Base-by-base conservation (phyloP, 1,140 invertebrate species). In the Leptinotarsa lineolata region DNA sequence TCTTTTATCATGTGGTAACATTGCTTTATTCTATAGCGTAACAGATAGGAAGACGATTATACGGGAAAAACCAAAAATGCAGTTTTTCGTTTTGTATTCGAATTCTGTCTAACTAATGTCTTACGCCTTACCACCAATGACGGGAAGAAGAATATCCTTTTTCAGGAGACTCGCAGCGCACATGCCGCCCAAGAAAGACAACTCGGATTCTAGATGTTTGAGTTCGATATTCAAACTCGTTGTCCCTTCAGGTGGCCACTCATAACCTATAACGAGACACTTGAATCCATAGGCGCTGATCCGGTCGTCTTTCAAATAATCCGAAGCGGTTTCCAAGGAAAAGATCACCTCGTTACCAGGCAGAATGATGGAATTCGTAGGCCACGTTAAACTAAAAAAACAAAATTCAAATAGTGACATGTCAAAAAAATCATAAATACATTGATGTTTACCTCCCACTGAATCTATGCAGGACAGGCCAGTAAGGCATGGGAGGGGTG, bases 281-380 rank as follows among this genome's bases (percentile, higher is more conserved):
- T 95, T 94, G 86, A 97, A 99, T 3, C 97, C 97, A 86, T 91
- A 98, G 60, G 92, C 92, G 78, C 87, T 88, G 4, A 91, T 90
- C 80, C 93, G 92, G 67, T 97, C 96, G 86, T 97, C 95, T 82
- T 95, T 95, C 73, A 97, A 90, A 85, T 98, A 98, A 85, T 98
- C 93, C 0, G 96, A 95, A 0, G 97, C 95, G 1, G 96, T 98
- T 86, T 98, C 96, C 81, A 99, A 81, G 0, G 95, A 97, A 83
- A 99, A 97, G 77, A 97, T 90, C 0, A 98, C 92, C 86, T 97
- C 95, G 84, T 97, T 96, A 21, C 97, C 97, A 74, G 97, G 97
- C 46, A 99, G 85, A 64, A 98, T 87, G 13, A 99, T 84, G 3
- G 94, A 91, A 77, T 91, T 91, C 80, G 93, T 91, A 2, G 97